Evolutionary conservation across 2,888 invertebrate genomes (phyloP), one percentile per base, ranked within the genome.

Genomic region (Cephus pulcher): DNA sequence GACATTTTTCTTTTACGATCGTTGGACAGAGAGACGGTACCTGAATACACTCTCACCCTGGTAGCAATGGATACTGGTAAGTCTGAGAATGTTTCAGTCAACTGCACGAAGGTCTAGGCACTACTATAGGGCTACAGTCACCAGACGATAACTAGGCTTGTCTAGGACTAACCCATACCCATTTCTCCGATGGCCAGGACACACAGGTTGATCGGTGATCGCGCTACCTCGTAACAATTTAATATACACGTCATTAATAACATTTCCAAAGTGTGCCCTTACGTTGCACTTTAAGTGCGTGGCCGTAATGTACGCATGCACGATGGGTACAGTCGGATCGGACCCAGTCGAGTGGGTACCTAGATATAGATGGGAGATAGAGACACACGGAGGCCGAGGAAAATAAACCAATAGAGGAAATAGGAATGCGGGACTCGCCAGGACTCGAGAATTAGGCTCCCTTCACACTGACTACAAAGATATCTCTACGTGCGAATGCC

Each of bases 1-100:
- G 97, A 97, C 92, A 96, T 98, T 89, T 96, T 96, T 79, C 94
- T 98, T 84, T 93, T 97, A 85, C 93, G 96, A 86, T 95, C 97
- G 0, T 92, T 98, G 88, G 98, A 98, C 92, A 94, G 98, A 76
- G 98, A 98, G 93, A 92, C 94, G 82, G 96, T 97, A 88, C 94
- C 96, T 81, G 96, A 97, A 92, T 97, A 97, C 90, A 95, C 95
- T 76, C 93, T 98, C 84, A 96, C 97, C 3, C 93, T 98, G 76
- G 97, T 97, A 80, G 98, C 98, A 80, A 97, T 98, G 97, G 98
- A 98, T 93, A 97, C 97, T 86, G 98, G 98, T 97, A 92, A 94
- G 94, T 93, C 80, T 4, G 56, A 56, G 56, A 56, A 56, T 56
- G 9, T 56, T 56, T 56, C 23, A 9, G 56, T 56, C 23, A 56